Conservation (phyloP, 2,888 invertebrate genomes). For the Cyclophora punctaria region DNA sequence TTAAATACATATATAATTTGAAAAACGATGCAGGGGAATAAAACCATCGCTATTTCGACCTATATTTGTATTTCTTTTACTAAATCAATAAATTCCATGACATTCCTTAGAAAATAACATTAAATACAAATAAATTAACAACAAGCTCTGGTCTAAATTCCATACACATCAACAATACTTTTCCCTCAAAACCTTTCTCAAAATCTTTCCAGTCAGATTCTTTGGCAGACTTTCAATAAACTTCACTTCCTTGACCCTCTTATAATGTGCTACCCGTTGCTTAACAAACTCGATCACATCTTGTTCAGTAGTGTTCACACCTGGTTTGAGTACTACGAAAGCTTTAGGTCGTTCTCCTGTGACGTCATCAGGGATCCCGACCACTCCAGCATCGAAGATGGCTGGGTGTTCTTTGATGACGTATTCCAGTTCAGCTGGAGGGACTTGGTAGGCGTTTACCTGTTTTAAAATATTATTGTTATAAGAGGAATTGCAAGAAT, state of each 20-base stretch:
- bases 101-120: no score
- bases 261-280: constrained; percentile 83
- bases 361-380: constrained; percentile 81
- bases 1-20: no score
- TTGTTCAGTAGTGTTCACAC: constrained; percentile 52
- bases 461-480: constrained; percentile 12
- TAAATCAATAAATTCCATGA: no score
- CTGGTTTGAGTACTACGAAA: constrained; percentile 77
- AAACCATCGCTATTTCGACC: no score
- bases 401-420: constrained; percentile 81
- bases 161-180: constrained; percentile 19
- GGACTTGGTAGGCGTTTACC: constrained; percentile 84
- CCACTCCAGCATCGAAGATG: constrained; percentile 87
- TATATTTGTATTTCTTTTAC: no score
- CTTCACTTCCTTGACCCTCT: constrained; percentile 79
- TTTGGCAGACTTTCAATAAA: constrained; percentile 84
- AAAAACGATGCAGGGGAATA: no score
- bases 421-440: constrained; percentile 91
- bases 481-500: no score
- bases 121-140: no score
- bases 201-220: constrained; percentile 84
- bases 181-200: constrained; percentile 75
- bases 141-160: no score
- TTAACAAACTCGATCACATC: constrained; percentile 78
- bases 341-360: constrained; percentile 86